Evolutionary conservation across 2,888 invertebrate genomes (phyloP).

Genomic region (Plagodis pulveraria): DNA sequence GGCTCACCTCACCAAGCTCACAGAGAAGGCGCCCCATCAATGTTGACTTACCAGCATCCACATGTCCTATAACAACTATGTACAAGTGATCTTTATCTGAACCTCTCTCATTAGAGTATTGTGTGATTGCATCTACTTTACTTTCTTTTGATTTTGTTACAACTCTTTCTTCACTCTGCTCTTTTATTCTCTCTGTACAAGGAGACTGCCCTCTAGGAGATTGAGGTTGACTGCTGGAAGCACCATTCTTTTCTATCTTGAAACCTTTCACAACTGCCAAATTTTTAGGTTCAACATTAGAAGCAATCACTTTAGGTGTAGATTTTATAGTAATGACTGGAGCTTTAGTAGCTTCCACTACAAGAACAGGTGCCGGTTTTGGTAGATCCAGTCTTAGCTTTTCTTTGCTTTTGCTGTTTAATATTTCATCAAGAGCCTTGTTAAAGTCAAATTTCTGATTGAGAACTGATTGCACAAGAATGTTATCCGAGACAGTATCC

Average conservation of each 20-base stretch:
- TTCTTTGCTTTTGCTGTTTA: constrained; percentile 71
- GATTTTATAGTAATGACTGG: constrained; percentile 55
- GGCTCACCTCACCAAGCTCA: constrained; percentile 93
- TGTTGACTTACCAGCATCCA: constrained; percentile 98
- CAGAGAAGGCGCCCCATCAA: constrained; percentile 98
- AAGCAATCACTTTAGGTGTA: constrained; percentile 67
- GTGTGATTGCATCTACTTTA: constrained; percentile 83
- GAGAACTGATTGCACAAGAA: constrained; percentile 89
- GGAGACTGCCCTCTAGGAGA: constrained; percentile 90
- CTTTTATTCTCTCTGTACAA: constrained; percentile 83
- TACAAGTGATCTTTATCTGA: constrained; percentile 94
- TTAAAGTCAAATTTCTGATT: constrained; percentile 90
- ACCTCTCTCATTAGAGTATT: constrained; percentile 90
- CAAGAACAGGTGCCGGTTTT: constrained; percentile 49
- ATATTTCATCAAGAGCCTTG: constrained; percentile 89
- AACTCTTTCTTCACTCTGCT: constrained; percentile 71
- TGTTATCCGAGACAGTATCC: constrained; percentile 89
- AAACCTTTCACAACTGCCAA: constrained; percentile 84
- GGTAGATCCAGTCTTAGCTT: constrained; percentile 47
- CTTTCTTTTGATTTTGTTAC: constrained; percentile 79
- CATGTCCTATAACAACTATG: constrained; percentile 97
- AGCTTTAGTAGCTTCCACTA: constrained; percentile 59
- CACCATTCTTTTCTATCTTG: constrained; percentile 67
- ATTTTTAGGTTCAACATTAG: constrained; percentile 74
- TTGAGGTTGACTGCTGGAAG: constrained; percentile 61